Evolutionary conservation across 2,888 invertebrate genomes (phyloP), one percentile per base, ranked within the genome.

Genomic region (Nephrotoma flavescens): DNA sequence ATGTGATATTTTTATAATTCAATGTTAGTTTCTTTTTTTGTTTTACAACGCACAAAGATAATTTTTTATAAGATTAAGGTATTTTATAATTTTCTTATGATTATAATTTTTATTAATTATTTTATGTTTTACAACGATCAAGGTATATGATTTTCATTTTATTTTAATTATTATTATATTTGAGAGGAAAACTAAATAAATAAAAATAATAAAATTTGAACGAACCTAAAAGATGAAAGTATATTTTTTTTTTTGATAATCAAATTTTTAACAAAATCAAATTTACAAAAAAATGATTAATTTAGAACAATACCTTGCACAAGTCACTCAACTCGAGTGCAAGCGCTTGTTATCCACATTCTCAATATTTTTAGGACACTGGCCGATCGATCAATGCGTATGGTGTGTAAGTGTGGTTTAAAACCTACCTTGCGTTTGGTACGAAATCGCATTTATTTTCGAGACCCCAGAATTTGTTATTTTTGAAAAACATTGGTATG

Each of bases 301-400:
- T 85, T 44, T 44, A 85, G 83, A 42, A 95, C 95, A 93, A 94
- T 95, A 95, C 95, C 95, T 95, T 94, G 95, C 94, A 95, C 95
- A 94, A 94, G 94, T 94, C 95, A 93, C 95, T 95, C 95, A 90
- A 94, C 94, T 95, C 95, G 95, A 95, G 94, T 92, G 95, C 94
- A 93, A 94, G 94, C 95, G 94, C 95, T 93, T 90, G 94, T 94
- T 45, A 85, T 85, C 85, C 85, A 85, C 44, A 93, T 93, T 94
- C 92, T 92, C 89, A 52, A 86, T 12, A 83, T 86, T 45, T 57
- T 85, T 19, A 44, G 83, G 12, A 31, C 71, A 15, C 52, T 71
- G 71, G 71, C 71, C 71, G 71, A 31, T 71, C 71, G 31, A 31
- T 71, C 52, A 52, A 52, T 52, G 52, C 42, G 42, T 45, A n/a